phyloP scores from a whole-genome alignment of 2,113 vertebrate genomes.

The Hypomesus transpacificus region DNA sequence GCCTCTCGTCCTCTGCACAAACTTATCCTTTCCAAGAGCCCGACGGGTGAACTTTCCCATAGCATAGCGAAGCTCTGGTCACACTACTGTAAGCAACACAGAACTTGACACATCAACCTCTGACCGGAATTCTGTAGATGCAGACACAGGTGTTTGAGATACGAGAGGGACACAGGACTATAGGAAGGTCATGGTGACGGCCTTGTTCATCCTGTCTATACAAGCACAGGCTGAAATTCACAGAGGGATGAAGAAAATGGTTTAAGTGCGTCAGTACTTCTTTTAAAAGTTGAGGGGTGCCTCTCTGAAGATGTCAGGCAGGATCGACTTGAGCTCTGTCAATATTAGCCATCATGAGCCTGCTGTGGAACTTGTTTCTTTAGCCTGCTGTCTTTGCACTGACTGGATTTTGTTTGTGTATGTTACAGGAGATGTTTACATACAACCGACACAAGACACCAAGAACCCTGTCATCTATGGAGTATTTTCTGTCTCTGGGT shows the following conservation, averaged over 20 bases:
- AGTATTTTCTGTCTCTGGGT: conserved; percentile 94
- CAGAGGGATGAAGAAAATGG: neutral
- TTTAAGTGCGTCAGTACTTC: conserved; percentile 12
- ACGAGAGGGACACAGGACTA: conserved; percentile 7
- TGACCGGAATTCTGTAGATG: conserved; percentile 8
- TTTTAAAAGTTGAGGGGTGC: neutral
- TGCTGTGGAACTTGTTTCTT: conserved; percentile 25
- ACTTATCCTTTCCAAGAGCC: neutral
- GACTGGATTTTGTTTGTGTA: conserved; percentile 56
- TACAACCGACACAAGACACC: conserved; percentile 93
- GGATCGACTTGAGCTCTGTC: conserved; percentile 40
- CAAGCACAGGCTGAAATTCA: neutral
- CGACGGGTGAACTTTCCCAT: neutral
- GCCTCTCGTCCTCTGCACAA: conserved; percentile 3
- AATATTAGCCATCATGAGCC: conserved; percentile 49
- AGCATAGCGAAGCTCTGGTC: neutral
- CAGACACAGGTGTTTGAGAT: conserved; percentile 12
- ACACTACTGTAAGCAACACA: conserved; percentile 11
- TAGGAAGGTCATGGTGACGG: neutral
- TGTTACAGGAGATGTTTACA: conserved; percentile 89
- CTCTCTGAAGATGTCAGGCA: conserved; percentile 16
- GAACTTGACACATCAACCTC: neutral
- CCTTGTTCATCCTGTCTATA: conserved; percentile 3
- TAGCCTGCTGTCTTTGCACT: conserved; percentile 24
- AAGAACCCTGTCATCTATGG: conserved; percentile 95